Base-by-base conservation (phyloP, 37 sponge, comb jelly and placozoan species). In the Petrosia ficiformis region DNA sequence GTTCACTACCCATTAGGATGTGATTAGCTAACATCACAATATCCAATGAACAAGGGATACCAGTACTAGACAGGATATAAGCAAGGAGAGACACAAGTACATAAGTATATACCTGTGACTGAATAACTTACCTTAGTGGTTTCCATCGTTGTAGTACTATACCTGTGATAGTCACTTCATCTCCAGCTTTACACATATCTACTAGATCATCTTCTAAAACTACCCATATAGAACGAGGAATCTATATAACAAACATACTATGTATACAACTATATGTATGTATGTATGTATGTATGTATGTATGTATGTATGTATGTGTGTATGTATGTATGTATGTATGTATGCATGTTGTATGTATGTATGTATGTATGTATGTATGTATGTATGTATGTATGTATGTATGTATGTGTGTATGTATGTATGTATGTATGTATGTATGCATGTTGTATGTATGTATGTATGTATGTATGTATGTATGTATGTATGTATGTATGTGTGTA, bases 11-110 rank as follows among this genome's bases (percentile, higher is more conserved):
- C 39, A 96, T 85, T 40, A 72, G 37, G 22, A 96, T 75, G 41
- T 89, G 87, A 63, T 96, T 96, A 57, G 85, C 90, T 25, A 67
- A 63, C 57, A 96, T 32, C 0, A 83, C 85, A 1, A 92, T 37
- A 36, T 92, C 96, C 71, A 96, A 28, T 41, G 77, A 57, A 73
- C 93, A 92, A 39, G 57, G 75, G 0, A 60, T n/a, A 24, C 71
- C 73, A 31, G 44, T 34, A 48, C 69, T 78, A 34, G 3, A 4
- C 42, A n/a, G 26, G 30, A 52, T 57, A 44, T n/a, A n/a, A n/a
- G n/a, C n/a, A n/a, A n/a, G n/a, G n/a, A n/a, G n/a, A 11, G 71
- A 35, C 11, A 25, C 70, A 25, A 30, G 25, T 35, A 32, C 36
- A 39, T 4, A 5, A 3, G n/a, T 4, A 5, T 3, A 30, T 25